Evolutionary conservation across 2,113 vertebrate species (phyloP).

Genomic region (Malurus cyaneus): DNA sequence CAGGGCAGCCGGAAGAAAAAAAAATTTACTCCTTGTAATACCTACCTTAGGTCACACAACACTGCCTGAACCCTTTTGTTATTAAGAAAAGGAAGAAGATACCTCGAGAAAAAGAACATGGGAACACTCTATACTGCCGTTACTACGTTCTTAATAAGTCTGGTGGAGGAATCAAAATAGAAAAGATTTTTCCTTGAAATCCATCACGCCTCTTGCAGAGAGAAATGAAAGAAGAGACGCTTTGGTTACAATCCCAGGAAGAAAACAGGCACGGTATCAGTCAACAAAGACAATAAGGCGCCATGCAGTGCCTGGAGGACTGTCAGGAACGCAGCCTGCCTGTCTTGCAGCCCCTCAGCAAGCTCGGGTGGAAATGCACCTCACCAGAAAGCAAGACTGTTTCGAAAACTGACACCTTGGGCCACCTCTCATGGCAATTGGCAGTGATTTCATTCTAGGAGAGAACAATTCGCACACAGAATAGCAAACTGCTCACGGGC

Average conservation of each 20-base stretch:
- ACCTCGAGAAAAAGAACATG: not conserved
- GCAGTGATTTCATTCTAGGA: not conserved
- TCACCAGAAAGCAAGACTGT: not conserved
- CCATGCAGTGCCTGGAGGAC: too few species aligned
- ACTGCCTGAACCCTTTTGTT: accelerated
- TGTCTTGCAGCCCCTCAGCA: accelerated
- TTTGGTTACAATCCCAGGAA: not conserved
- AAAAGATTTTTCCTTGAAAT: not conserved
- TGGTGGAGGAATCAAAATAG: too few species aligned
- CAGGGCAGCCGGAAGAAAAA: not conserved
- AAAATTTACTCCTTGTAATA: too few species aligned
- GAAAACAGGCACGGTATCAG: not conserved
- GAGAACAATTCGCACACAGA: not conserved
- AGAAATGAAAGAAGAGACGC: too few species aligned
- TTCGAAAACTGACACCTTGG: too few species aligned
- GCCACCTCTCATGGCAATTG: not conserved
- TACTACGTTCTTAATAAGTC: too few species aligned
- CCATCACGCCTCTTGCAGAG: too few species aligned
- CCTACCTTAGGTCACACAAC: not conserved
- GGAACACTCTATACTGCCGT: not conserved
- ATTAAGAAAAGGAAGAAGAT: not conserved
- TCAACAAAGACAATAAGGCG: accelerated
- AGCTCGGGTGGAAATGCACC: too few species aligned
- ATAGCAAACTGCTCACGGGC: not conserved
- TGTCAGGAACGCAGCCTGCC: too few species aligned